Percentiles rank a stretch among this genome's conserved stretches.
These are phyloP conservation scores for Macquaria australasica DNA, from an alignment of 2,113 vertebrate species.

Conservation along the genomic window DNA sequence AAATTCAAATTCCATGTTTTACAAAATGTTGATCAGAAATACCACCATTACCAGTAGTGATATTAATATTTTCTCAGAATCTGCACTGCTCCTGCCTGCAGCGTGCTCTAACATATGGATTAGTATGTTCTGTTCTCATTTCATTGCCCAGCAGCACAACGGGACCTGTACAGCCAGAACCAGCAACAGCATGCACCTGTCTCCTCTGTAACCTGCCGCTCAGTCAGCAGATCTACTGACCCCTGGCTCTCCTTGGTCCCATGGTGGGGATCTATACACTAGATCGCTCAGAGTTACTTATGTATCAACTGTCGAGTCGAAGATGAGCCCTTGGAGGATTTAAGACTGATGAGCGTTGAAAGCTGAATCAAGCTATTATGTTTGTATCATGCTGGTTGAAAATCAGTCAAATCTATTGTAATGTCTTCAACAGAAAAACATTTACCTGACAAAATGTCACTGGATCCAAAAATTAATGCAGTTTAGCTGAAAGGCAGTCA, in stretches of 20 bases:
- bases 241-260: conserved; percentile 14
- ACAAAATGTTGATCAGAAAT: not conserved
- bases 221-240: conserved; percentile 34
- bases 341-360: conserved; percentile 11
- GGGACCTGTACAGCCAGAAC: not conserved
- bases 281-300: conserved; percentile 12
- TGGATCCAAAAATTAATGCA: not conserved
- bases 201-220: conserved; percentile 1
- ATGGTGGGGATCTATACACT: not conserved
- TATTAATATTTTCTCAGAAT: not conserved
- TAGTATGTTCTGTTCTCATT: not conserved
- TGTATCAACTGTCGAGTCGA: conserved; percentile 11
- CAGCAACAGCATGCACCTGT: not conserved
- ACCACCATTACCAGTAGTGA: too few species aligned
- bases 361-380: conserved; percentile 3
- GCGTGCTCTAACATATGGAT: not conserved
- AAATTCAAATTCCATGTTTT: not conserved
- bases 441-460: conserved; percentile 42
- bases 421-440: conserved; percentile 27
- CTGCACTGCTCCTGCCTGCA: not conserved
- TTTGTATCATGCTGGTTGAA: not conserved
- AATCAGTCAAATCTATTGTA: conserved; percentile 26
- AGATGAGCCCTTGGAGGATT: conserved; percentile 18
- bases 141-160: not conserved
- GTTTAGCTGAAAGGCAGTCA: conserved; percentile 40